Conservation (phyloP, 1,140 invertebrate species). For the Campoletis sonorensis region DNA sequence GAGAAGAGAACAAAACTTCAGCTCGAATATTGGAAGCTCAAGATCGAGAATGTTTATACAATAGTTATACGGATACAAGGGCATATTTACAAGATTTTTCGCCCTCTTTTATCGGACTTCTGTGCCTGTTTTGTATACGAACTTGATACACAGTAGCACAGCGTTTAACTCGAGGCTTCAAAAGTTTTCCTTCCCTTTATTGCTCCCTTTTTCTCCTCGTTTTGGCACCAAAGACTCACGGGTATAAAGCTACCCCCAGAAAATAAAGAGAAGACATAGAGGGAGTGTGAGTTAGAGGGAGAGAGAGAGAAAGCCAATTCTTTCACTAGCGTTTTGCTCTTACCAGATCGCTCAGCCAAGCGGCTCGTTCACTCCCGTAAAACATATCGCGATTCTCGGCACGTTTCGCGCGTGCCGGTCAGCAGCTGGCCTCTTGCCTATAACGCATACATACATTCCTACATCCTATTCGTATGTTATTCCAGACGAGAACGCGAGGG, state of each 20-base stretch:
- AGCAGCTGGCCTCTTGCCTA: slow-evolving; percentile 21
- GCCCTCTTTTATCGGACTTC: too few relatives aligned
- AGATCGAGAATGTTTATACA: too few relatives aligned
- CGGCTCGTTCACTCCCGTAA: slow-evolving; percentile 10
- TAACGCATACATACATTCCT: background rate
- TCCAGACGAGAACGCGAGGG: slow-evolving; percentile 16
- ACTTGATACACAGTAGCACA: background rate
- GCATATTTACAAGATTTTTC: too few relatives aligned
- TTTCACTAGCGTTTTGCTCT: background rate
- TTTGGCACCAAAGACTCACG: background rate
- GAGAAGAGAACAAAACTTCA: too few relatives aligned
- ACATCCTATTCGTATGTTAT: slow-evolving; percentile 20
- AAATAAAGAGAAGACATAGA: slow-evolving; percentile 10
- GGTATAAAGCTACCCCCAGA: background rate
- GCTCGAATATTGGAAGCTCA: too few relatives aligned
- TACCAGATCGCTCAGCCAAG: slow-evolving; percentile 8
- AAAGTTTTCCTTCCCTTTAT: slow-evolving; percentile 9
- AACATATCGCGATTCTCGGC: slow-evolving; percentile 45
- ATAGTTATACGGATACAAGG: too few relatives aligned
- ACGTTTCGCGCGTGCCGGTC: slow-evolving; percentile 54
- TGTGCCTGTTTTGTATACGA: too few relatives aligned
- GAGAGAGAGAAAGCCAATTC: slow-evolving; percentile 22
- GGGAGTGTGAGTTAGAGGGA: background rate
- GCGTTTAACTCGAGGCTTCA: background rate
- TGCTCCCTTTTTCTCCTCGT: background rate